phyloP scores from a whole-genome alignment of 2,797 vertebrate genomes.

The Epinephelus coioides region DNA sequence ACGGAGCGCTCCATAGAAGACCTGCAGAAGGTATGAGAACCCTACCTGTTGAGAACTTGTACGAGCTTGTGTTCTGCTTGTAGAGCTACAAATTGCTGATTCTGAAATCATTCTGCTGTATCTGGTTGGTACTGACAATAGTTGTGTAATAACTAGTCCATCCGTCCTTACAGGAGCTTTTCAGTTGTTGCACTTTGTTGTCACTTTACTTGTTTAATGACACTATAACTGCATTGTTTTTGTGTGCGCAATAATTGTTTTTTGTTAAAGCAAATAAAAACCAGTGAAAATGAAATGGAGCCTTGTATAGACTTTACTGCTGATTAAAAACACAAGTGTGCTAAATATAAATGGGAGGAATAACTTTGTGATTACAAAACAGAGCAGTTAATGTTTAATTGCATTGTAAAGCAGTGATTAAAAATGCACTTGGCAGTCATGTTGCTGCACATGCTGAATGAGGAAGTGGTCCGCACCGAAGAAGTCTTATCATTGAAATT shows the following conservation, averaged over 20 bases:
- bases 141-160: background rate
- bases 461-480: background rate
- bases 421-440: background rate
- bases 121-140: background rate
- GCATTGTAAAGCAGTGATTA: background rate
- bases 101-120: no score
- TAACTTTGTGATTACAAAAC: conserved; percentile 2
- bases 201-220: background rate
- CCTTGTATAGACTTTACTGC: background rate
- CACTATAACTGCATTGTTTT: background rate
- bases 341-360: background rate
- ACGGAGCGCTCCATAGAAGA: conserved; percentile 94
- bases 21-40: conserved; percentile 91
- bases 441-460: background rate
- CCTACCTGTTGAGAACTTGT: background rate
- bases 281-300: background rate
- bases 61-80: background rate
- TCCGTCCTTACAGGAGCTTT: background rate
- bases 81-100: background rate
- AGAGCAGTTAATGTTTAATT: conserved; percentile 1
- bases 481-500: background rate
- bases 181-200: background rate
- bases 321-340: conserved; percentile 20
- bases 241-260: background rate
- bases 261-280: conserved; percentile 13